A percentile compares a stretch with the other conserved stretches of the same genome.
Conservation (phyloP, 2,888 invertebrate species). For the Nineta flava region DNA sequence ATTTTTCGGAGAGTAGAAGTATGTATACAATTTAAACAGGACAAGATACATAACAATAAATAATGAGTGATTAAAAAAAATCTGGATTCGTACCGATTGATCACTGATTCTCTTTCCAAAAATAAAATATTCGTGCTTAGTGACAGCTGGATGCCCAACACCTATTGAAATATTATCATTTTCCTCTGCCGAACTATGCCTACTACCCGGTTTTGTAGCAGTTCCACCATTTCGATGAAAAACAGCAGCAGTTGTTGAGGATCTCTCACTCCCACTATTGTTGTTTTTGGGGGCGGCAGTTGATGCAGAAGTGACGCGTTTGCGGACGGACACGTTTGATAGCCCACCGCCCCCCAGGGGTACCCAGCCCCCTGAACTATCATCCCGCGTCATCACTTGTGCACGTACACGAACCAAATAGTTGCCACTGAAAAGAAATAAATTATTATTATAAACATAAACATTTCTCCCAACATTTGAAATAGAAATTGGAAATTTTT, state of each 20-base stretch:
- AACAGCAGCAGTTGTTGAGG: background rate
- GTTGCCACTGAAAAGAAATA: slow-evolving; percentile 50
- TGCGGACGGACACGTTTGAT: slow-evolving; percentile 81
- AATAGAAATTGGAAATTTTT: background rate
- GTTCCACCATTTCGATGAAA: background rate
- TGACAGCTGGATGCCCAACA: slow-evolving; percentile 29
- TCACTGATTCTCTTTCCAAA: slow-evolving; percentile 86
- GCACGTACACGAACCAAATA: slow-evolving; percentile 94
- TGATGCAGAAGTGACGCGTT: slow-evolving; percentile 32
- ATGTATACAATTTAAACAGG: too few species aligned
- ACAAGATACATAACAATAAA: too few species aligned
- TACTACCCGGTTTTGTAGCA: background rate
- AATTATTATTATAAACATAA: slow-evolving; percentile 1
- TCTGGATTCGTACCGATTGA: slow-evolving; percentile 58
- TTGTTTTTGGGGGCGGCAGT: slow-evolving; percentile 20
- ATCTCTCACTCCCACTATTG: slow-evolving; percentile 7
- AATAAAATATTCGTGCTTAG: slow-evolving; percentile 79
- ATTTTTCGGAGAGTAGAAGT: too few species aligned
- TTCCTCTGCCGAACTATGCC: slow-evolving; percentile 6
- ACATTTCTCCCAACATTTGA: background rate
- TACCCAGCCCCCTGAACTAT: slow-evolving; percentile 91
- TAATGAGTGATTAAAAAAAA: too few species aligned
- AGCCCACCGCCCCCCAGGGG: slow-evolving; percentile 88
- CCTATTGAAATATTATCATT: slow-evolving; percentile 12
- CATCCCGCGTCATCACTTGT: slow-evolving; percentile 98